Evolutionary conservation across 2,888 invertebrate species (phyloP), one percentile per base, ranked within the genome.

Genomic region (Ichneumon xanthorius): DNA sequence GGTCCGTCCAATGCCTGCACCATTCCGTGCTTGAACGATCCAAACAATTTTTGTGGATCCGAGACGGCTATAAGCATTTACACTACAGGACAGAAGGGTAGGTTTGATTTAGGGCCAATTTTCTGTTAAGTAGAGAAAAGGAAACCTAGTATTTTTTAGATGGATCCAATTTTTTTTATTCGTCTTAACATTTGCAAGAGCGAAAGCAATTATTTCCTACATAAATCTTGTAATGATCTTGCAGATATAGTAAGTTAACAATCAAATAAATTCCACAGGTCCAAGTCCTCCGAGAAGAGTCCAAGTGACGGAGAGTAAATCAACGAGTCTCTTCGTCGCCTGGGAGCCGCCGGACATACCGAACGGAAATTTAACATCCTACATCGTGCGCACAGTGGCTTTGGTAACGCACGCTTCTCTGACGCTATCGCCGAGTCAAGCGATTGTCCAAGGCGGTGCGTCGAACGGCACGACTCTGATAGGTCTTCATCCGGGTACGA

Each of bases 231-330:
- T 2, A 2, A 9, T 55, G 0, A 40, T 11, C 40, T 33, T 22
- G 26, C 26, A 30, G 5, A 61, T 5, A 26, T 16, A 14, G 4
- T 16, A 9, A n/a, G 58, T 33, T 58, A 19, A 50, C 72, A 33
- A 67, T 58, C 33, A 50, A 93, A 95, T n/a, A 90, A 92, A 61
- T 85, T 72, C 87, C 91, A 72, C 84, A 95, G 96, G 95, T 11
- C 96, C 97, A 22, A 96, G 97, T 7, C 96, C 97, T n/a, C 97
- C 97, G 0, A 94, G 94, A 84, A 95, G 96, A 81, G 91, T 97
- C 30, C 92, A 94, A 68, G 93, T 96, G 3, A 91, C 94, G 3
- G 80, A 87, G 9, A 96, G 96, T 89, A 93, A 95, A 78, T 96
- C 96, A 5, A 89, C 89, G 68, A 87, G 88, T 33, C 84, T 94